phyloP scores from a whole-genome alignment of 2,113 vertebrate genomes.

The Dinomys branickii region DNA sequence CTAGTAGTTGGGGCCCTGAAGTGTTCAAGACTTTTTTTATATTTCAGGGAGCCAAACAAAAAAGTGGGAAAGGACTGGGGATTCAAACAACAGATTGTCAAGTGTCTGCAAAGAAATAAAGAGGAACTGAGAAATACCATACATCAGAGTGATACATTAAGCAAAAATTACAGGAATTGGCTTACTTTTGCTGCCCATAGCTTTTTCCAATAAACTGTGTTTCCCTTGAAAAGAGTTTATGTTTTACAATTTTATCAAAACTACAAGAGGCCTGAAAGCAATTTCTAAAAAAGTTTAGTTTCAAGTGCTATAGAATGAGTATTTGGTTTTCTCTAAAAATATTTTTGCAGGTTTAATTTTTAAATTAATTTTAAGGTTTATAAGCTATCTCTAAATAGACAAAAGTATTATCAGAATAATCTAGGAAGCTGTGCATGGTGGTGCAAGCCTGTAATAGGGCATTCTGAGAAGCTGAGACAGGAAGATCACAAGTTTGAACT shows the following conservation, averaged over 20 bases:
- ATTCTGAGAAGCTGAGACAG: background rate
- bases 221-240: constrained; percentile 1
- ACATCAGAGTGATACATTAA: constrained; percentile 4
- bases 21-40: constrained; percentile 47
- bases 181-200: constrained; percentile 47
- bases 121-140: constrained; percentile 28
- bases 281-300: constrained; percentile 45
- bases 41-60: background rate
- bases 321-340: constrained; percentile 51
- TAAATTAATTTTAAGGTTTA: constrained; percentile 42
- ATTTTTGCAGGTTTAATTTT: constrained; percentile 55
- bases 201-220: constrained; percentile 47
- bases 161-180: constrained; percentile 58
- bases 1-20: constrained; percentile 34
- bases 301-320: constrained; percentile 18
- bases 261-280: constrained; percentile 5
- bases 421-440: background rate
- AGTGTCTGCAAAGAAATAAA: constrained; percentile 39
- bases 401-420: constrained; percentile 47
- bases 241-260: constrained; percentile 53
- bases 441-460: background rate
- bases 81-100: constrained; percentile 40
- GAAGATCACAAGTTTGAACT: background rate
- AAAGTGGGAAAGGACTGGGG: background rate
- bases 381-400: constrained; percentile 40